These are phyloP conservation scores for Ia io DNA, from an alignment of 2,113 vertebrate genomes.

Conservation along the genomic window DNA sequence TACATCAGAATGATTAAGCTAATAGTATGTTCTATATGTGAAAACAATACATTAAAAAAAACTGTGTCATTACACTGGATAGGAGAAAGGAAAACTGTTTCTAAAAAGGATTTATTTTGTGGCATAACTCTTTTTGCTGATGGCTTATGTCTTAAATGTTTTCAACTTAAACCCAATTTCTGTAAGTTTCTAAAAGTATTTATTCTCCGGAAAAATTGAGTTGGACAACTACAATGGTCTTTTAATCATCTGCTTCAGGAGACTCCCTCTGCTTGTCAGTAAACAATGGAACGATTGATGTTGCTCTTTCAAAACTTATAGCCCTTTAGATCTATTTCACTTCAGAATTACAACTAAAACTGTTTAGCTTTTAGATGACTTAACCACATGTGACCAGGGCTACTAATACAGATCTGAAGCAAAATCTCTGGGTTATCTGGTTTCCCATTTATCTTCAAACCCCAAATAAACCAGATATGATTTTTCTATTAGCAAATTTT, in stretches of 20 bases:
- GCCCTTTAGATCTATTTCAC: neutral
- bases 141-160: slow-evolving; percentile 23
- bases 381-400: neutral
- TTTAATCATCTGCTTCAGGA: slow-evolving; percentile 55
- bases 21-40: neutral
- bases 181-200: slow-evolving; percentile 14
- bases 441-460: neutral
- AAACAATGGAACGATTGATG: slow-evolving; percentile 42
- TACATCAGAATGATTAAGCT: neutral
- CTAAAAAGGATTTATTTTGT: slow-evolving; percentile 6
- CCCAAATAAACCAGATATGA: neutral
- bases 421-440: neutral
- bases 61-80: neutral
- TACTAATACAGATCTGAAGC: slow-evolving; percentile 16
- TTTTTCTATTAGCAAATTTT: slow-evolving; percentile 17
- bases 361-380: neutral
- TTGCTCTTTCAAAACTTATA: slow-evolving; percentile 38
- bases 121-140: neutral
- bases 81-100: neutral
- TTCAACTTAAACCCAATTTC: slow-evolving; percentile 45
- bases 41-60: neutral
- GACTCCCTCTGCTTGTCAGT: slow-evolving; percentile 25
- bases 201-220: slow-evolving; percentile 35
- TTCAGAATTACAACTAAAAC: neutral
- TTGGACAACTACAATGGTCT: slow-evolving; percentile 25